Conservation (phyloP, 2,888 invertebrate genomes). For the Drosophila subquinaria region DNA sequence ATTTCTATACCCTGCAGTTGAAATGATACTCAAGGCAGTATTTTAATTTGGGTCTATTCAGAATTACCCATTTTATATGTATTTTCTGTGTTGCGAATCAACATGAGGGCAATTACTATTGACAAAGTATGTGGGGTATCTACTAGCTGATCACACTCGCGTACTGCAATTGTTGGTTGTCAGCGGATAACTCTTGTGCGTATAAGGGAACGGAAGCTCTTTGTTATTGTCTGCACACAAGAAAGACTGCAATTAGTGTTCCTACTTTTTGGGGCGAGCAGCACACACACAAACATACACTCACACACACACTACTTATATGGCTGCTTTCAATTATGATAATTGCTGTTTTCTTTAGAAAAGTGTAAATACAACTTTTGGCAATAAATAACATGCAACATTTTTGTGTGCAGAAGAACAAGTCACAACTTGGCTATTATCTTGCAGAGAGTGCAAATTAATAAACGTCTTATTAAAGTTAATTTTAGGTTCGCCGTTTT, state of each 20-base stretch:
- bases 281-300: background rate
- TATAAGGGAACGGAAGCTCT: conserved; percentile 22
- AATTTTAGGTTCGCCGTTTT: conserved; percentile 32
- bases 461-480: conserved; percentile 33
- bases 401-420: conserved; percentile 13
- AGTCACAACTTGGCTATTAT: background rate
- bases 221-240: conserved; percentile 31
- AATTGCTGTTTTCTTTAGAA: conserved; percentile 48
- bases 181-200: background rate
- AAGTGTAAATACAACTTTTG: conserved; percentile 13
- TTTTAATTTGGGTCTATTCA: background rate
- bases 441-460: conserved; percentile 14
- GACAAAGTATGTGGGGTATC: background rate
- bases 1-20: background rate
- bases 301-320: background rate
- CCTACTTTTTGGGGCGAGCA: conserved; percentile 32
- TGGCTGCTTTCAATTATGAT: conserved; percentile 47
- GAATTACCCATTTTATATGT: background rate
- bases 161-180: background rate
- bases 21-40: background rate
- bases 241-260: conserved; percentile 34
- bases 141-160: background rate
- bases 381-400: conserved; percentile 10
- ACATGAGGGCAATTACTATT: too few relatives aligned
- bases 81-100: background rate